Evolutionary conservation across 2,113 vertebrate species (phyloP), one percentile per base, ranked within the genome.

Genomic region (Apteryx mantelli): DNA sequence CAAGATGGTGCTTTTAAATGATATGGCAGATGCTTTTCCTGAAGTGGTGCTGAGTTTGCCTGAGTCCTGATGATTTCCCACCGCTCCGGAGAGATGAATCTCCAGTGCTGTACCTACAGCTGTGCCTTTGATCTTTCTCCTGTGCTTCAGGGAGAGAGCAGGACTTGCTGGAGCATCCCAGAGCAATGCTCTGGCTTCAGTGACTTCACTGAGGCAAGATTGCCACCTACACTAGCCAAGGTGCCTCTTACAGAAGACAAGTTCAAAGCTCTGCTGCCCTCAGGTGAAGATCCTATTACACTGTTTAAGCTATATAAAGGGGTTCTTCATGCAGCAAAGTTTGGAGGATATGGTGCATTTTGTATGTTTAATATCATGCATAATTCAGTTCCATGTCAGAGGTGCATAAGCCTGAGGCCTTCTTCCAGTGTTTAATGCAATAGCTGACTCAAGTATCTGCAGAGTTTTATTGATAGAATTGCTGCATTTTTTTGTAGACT

Each of bases 311-410:
- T 85, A 4, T 28, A 5, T 65, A 40, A 89, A 91, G 15, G 11
- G 1, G 11, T 52, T 90, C 40, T 82, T 92, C 60, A 48, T 65
- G 79, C 48, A 52, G 81, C 60, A 70, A 81, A 50, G 3, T 61
- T 78, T 55, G 81, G 52, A 84, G 74, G 42, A 28, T 74, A 63
- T n/a, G 24, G 30, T 61, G 68, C n/a, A 79, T 58, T 96, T 79
- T 78, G 30, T 48, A 10, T 89, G 64, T 68, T 81, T 78, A 50
- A 78, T 80, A 38, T 40, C 20, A 93, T 65, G 38, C 69, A 89
- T 92, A 88, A 96, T 94, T 96, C 80, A 91, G 32, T 46, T 82
- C 52, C n/a, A 73, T 88, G 69, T 65, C 77, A 91, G 80, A 92
- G 44, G 24, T 73, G 42, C 21, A 4, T 50, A 50, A 90, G 85